phyloP scores from a whole-genome alignment of 2,888 invertebrate species.

The Polydrusus cervinus region DNA sequence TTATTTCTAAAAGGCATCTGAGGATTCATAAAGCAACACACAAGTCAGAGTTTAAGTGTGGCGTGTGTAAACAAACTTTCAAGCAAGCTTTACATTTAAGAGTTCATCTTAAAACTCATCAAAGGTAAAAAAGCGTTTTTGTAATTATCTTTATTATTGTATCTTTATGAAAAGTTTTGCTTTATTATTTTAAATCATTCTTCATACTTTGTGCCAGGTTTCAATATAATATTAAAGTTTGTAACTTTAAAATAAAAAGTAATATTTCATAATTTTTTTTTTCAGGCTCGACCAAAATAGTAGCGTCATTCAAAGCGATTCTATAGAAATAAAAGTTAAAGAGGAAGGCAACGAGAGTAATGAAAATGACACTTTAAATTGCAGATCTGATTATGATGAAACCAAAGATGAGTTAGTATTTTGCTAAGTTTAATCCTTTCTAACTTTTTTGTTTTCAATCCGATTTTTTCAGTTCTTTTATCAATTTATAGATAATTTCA shows the following conservation, averaged over 20 bases:
- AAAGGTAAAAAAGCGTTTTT: neutral
- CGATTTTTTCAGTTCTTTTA: no score
- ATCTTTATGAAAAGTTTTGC: no score
- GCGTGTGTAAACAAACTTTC: constrained; percentile 58
- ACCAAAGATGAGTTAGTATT: neutral
- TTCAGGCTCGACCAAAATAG: neutral
- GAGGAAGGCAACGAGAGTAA: neutral
- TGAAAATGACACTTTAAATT: neutral
- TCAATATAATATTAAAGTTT: no score
- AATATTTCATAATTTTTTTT: neutral
- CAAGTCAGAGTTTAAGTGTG: constrained; percentile 57
- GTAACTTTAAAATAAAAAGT: neutral
- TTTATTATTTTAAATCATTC: no score
- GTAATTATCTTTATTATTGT: no score
- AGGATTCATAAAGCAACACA: constrained; percentile 60
- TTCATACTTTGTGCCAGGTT: no score
- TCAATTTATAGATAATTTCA: no score
- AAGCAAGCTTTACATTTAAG: constrained; percentile 54
- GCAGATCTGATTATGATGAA: neutral
- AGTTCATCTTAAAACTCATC: constrained; percentile 56
- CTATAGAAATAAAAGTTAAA: neutral
- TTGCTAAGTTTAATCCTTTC: neutral
- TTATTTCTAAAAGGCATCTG: constrained; percentile 60
- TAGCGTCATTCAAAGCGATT: neutral
- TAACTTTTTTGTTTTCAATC: no score